A percentile compares a stretch with the other conserved stretches of the same genome.
These are phyloP conservation scores for Aethes cnicana DNA, from an alignment of 2,888 invertebrate genomes.

Conservation along the genomic window DNA sequence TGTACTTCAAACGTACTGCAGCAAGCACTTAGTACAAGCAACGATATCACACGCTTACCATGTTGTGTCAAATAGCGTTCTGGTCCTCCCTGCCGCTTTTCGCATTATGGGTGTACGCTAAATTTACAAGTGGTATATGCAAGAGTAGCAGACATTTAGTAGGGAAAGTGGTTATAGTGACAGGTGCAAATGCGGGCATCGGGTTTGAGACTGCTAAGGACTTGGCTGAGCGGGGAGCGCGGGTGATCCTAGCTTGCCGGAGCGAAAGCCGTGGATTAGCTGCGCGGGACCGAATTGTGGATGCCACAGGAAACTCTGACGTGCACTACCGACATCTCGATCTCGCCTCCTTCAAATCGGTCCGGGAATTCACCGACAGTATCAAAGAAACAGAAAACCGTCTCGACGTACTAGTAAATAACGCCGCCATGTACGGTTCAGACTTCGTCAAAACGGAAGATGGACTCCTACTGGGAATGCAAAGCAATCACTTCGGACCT, in stretches of 20 bases:
- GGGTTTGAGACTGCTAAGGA: neutral
- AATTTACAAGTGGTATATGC: slow-evolving; percentile 29
- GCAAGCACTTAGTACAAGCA: too few relatives aligned
- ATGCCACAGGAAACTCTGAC: slow-evolving; percentile 32
- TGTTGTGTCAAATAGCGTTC: too few relatives aligned
- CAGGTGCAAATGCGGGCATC: slow-evolving; percentile 14
- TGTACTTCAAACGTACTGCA: too few relatives aligned
- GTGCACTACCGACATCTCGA: slow-evolving; percentile 59
- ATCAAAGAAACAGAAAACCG: slow-evolving; percentile 65
- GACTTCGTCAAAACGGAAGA: slow-evolving; percentile 71
- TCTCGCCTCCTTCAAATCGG: slow-evolving; percentile 65
- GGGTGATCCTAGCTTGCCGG: slow-evolving; percentile 77
- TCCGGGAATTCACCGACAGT: slow-evolving; percentile 79
- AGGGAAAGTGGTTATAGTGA: slow-evolving; percentile 21
- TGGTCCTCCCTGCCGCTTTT: too few relatives aligned
- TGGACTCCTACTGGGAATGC: slow-evolving; percentile 80
- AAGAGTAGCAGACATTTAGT: slow-evolving; percentile 36
- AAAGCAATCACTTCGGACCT: slow-evolving; percentile 79
- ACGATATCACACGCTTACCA: too few relatives aligned
- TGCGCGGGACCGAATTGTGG: slow-evolving; percentile 44
- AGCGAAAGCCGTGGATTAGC: slow-evolving; percentile 73
- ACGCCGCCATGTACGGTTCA: slow-evolving; percentile 67
- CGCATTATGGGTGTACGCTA: slow-evolving; percentile 13
- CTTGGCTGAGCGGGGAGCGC: slow-evolving; percentile 83
- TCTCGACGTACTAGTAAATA: slow-evolving; percentile 79